Percentiles rank a stretch among this genome's conserved stretches.
These are phyloP conservation scores for Poeciliopsis infans DNA, from an alignment of 2,797 vertebrate species.

Conservation along the genomic window DNA sequence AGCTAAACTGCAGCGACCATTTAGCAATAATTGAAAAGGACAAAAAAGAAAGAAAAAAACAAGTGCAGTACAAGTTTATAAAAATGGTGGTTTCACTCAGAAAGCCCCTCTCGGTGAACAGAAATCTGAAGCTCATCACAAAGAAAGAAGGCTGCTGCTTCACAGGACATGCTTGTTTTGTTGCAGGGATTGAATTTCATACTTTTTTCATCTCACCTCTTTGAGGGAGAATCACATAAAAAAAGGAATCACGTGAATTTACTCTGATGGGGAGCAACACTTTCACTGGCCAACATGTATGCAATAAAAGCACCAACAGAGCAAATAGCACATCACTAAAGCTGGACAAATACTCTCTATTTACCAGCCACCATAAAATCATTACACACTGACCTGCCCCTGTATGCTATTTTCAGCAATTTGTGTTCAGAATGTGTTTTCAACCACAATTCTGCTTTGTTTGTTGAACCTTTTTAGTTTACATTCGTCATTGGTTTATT, in stretches of 20 bases:
- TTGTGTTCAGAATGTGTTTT: neutral
- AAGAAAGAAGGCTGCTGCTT: slow-evolving; percentile 48
- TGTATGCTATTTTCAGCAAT: slow-evolving; percentile 6
- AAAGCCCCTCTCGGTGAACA: slow-evolving; percentile 29
- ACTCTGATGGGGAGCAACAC: slow-evolving; percentile 31
- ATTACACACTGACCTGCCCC: slow-evolving; percentile 34
- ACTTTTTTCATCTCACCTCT: slow-evolving; percentile 30
- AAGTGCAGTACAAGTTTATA: slow-evolving; percentile 26
- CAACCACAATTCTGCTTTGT: slow-evolving; percentile 22
- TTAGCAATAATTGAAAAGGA: no score
- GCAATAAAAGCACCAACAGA: slow-evolving; percentile 45
- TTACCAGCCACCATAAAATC: slow-evolving; percentile 11
- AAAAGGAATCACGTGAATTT: slow-evolving; percentile 29
- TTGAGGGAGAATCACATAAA: slow-evolving; percentile 38
- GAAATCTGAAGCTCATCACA: slow-evolving; percentile 42
- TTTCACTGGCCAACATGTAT: slow-evolving; percentile 26
- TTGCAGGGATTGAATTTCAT: slow-evolving; percentile 59
- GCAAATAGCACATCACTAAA: slow-evolving; percentile 9
- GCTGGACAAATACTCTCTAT: slow-evolving; percentile 5
- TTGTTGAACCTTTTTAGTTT: slow-evolving; percentile 52
- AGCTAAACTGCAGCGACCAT: no score
- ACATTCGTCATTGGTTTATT: slow-evolving; percentile 43
- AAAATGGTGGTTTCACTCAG: slow-evolving; percentile 19
- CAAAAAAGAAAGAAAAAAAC: slow-evolving; percentile 17
- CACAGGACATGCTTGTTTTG: slow-evolving; percentile 47